Conservation (phyloP, 2,113 vertebrate species). For the pig (Sus scrofa) region T2T-Sscrofa CM000818.6:14947501-14948000, state of each 20-base stretch:
- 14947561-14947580: background rate
- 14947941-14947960: background rate
- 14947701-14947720: background rate
- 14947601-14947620: background rate
- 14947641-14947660: background rate
- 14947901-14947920: background rate
- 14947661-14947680: background rate
- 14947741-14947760: background rate
- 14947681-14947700: background rate
- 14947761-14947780: background rate
- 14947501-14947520: background rate
- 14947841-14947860: background rate
- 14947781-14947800: background rate
- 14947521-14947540: background rate
- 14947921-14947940: background rate
- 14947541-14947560: background rate
- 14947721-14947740: background rate
- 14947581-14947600: background rate
- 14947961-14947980: background rate
- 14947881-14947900: background rate
- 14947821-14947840: background rate
- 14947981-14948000: constrained; percentile 29
- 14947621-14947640: background rate
- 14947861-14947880: background rate
- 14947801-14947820: background rate